Evolutionary conservation across 2,888 invertebrate genomes (phyloP).

Genomic region (Spialia ferax): DNA sequence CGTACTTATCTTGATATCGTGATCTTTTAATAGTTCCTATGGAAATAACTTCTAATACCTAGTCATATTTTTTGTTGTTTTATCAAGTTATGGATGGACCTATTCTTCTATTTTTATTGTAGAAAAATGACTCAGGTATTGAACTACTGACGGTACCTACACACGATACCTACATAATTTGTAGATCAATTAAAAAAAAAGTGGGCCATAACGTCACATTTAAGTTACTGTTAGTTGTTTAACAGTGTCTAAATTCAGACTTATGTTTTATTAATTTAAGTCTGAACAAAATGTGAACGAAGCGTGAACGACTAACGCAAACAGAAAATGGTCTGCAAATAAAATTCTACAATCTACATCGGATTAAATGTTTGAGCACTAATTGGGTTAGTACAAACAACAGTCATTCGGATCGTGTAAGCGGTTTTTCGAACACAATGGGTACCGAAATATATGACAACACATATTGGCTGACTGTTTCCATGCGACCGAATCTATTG

Average conservation of each 20-base stretch:
- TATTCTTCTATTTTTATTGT: too few relatives aligned
- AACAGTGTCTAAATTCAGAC: slow-evolving; percentile 8
- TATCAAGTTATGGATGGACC: too few relatives aligned
- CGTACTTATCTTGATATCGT: too few relatives aligned
- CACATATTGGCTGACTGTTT: slow-evolving; percentile 46
- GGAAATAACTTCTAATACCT: too few relatives aligned
- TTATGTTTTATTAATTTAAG: background rate
- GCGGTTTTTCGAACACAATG: slow-evolving; percentile 49
- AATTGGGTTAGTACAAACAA: slow-evolving; percentile 46
- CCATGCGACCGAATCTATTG: slow-evolving; percentile 52
- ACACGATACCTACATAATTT: background rate
- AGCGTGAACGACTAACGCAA: slow-evolving; percentile 11
- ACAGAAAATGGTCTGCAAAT: background rate
- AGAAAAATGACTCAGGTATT: too few relatives aligned
- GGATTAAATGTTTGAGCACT: slow-evolving; percentile 19
- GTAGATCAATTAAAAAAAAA: background rate
- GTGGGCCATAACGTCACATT: background rate
- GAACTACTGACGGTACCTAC: too few relatives aligned
- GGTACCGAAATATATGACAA: slow-evolving; percentile 43
- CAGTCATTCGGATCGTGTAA: slow-evolving; percentile 44
- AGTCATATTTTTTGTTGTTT: too few relatives aligned
- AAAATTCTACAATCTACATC: slow-evolving; percentile 11
- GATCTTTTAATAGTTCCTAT: too few relatives aligned
- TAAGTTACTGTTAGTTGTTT: background rate
- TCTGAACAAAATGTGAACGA: slow-evolving; percentile 5